Base-by-base conservation (phyloP, 1,140 invertebrate genomes). In the Caenorhabditis brenneri region DNA sequence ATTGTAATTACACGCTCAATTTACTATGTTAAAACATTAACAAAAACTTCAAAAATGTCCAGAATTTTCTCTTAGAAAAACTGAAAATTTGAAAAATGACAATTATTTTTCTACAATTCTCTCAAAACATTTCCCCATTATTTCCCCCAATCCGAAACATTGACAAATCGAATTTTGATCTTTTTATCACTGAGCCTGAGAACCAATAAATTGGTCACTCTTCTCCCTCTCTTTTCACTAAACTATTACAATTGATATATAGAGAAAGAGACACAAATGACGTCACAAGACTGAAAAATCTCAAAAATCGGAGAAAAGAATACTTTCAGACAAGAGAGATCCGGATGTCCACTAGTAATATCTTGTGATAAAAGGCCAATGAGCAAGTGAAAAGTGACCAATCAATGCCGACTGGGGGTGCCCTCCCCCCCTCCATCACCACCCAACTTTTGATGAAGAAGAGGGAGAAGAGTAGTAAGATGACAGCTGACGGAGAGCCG, bases 331-430 rank as follows among this genome's bases (percentile, higher is more conserved):
- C n/a, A n/a, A n/a, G 19, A n/a, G 49, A 51, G 49, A n/a, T 16
- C 49, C 19, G 49, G 22, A n/a, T n/a, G 15, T n/a, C 7, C 7
- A 51, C n/a, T 5, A 15, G 12, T 51, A 15, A 19, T 19, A 15
- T 51, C 48, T 51, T 51, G 15, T 19, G 22, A 27, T 16, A 36
- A 65, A 74, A 74, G 65, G 65, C 65, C 65, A 74, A 74, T 74
- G 65, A 74, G 65, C 65, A 74, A 36, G 16, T 1, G 19, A 55
- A 55, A 74, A 74, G 36, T 74, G 65, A 74, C 65, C 65, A 74
- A 74, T 74, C 65, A 74, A 74, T 74, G 65, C 65, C 36, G 42
- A 74, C n/a, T n/a, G n/a, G n/a, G n/a, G n/a, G n/a, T n/a, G n/a
- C n/a, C n/a, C n/a, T n/a, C n/a, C n/a, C n/a, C n/a, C n/a, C n/a